Conservation (phyloP, 2,888 invertebrate species). For the Nomada lathburiana region DNA sequence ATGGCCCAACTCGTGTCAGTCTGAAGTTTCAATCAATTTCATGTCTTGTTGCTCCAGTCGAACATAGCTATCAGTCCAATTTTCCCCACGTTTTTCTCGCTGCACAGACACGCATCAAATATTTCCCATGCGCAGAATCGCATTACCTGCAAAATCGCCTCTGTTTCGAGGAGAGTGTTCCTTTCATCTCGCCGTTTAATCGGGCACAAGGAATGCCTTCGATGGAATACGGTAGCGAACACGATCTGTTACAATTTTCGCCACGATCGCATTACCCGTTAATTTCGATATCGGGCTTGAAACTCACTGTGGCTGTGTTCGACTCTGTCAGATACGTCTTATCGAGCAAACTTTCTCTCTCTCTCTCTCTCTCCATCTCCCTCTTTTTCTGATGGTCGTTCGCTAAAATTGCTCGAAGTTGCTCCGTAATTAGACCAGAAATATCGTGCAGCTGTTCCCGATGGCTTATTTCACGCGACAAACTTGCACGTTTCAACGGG, state of each 20-base stretch:
- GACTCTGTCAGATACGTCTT: slow-evolving; percentile 22
- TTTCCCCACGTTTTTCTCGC: neutral
- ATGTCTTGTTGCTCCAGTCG: too few relatives aligned
- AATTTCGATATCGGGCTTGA: slow-evolving; percentile 12
- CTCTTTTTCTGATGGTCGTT: slow-evolving; percentile 23
- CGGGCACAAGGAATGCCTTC: neutral
- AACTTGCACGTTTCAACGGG: slow-evolving; percentile 33
- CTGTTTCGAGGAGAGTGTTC: neutral
- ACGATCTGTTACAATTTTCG: slow-evolving; percentile 14
- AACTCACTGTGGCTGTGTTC: slow-evolving; percentile 5
- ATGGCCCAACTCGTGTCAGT: too few relatives aligned
- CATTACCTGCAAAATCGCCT: neutral
- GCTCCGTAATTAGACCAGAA: slow-evolving; percentile 59
- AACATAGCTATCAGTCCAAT: neutral
- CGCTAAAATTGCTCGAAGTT: slow-evolving; percentile 41
- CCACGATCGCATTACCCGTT: slow-evolving; percentile 5
- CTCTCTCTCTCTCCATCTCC: neutral
- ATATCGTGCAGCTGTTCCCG: slow-evolving; percentile 51
- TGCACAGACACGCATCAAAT: neutral
- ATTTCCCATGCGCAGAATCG: neutral
- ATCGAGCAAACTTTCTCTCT: slow-evolving; percentile 19
- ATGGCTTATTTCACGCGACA: slow-evolving; percentile 63
- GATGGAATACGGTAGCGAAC: too few relatives aligned
- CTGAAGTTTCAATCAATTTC: too few relatives aligned
- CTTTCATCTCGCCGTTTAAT: slow-evolving; percentile 5